A percentile compares a stretch with the other conserved stretches of the same genome.
These are phyloP conservation scores for Microtus oregoni DNA, from an alignment of 2,113 vertebrate species.

Conservation along the genomic window DNA sequence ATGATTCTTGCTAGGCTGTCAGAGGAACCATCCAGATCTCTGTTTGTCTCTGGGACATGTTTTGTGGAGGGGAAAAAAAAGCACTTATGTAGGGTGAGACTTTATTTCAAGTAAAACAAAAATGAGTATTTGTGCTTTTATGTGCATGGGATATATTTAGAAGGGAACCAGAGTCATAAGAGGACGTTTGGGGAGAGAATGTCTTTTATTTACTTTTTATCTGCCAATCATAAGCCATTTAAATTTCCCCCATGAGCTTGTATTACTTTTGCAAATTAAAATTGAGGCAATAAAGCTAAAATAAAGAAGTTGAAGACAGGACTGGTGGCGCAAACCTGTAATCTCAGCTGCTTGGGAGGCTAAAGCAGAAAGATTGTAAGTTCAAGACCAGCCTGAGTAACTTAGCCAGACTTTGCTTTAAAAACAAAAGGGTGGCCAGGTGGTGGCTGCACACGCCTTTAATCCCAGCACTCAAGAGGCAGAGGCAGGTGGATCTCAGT, in stretches of 20 bases:
- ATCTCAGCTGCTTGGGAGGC: background rate
- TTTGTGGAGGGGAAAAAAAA: background rate
- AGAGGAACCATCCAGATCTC: background rate
- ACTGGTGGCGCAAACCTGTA: background rate
- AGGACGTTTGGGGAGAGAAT: background rate
- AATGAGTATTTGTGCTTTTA: background rate
- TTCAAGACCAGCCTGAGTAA: background rate
- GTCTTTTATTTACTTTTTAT: background rate
- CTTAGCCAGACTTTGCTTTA: background rate
- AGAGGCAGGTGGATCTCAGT: too few relatives aligned
- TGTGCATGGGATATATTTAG: background rate
- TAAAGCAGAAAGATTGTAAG: background rate
- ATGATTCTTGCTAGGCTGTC: background rate
- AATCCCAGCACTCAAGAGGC: too few relatives aligned
- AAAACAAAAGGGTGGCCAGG: too few relatives aligned
- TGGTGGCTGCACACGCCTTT: too few relatives aligned
- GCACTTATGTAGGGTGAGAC: background rate
- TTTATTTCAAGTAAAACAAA: conserved; percentile 7
- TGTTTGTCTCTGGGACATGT: background rate
- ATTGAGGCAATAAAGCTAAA: background rate
- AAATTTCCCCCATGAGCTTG: background rate
- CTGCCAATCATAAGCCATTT: conserved; percentile 9
- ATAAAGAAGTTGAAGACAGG: background rate
- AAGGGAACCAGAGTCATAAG: background rate
- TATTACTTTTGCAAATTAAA: conserved; percentile 2